Evolutionary conservation across 2,888 invertebrate species (phyloP).

Genomic region (Lycocerus yunnanus): DNA sequence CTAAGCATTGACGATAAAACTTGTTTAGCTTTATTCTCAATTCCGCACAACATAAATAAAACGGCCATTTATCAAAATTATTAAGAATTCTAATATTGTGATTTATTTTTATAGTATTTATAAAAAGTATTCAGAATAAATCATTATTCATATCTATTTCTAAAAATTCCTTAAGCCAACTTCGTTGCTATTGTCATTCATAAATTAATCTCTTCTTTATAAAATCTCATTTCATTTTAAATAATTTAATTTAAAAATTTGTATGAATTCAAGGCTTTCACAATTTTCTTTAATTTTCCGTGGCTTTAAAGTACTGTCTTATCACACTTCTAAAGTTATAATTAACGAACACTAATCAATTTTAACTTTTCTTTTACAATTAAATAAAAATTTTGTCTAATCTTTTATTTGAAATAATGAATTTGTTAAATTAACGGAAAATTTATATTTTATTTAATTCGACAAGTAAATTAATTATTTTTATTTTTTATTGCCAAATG

Average conservation of each 20-base stretch:
- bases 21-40: not conserved
- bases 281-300: conserved; percentile 6
- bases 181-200: conserved; percentile 13
- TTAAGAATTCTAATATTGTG: not conserved
- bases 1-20: not conserved
- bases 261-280: conserved; percentile 7
- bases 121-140: not conserved
- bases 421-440: not conserved
- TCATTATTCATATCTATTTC: not conserved
- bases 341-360: conserved; percentile 3
- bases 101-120: not conserved
- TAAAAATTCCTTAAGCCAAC: conserved; percentile 8
- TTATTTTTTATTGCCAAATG: no score
- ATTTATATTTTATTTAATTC: not conserved
- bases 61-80: not conserved
- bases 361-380: not conserved
- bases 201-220: conserved; percentile 19
- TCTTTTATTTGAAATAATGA: not conserved
- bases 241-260: conserved; percentile 11
- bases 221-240: conserved; percentile 18
- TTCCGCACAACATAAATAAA: not conserved
- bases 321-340: conserved; percentile 1
- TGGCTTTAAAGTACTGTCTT: not conserved
- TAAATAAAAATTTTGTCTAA: not conserved
- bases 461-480: not conserved